These are phyloP conservation scores for Aphelenchoides besseyi DNA, from an alignment of 1,140 invertebrate species.

Conservation along the genomic window DNA sequence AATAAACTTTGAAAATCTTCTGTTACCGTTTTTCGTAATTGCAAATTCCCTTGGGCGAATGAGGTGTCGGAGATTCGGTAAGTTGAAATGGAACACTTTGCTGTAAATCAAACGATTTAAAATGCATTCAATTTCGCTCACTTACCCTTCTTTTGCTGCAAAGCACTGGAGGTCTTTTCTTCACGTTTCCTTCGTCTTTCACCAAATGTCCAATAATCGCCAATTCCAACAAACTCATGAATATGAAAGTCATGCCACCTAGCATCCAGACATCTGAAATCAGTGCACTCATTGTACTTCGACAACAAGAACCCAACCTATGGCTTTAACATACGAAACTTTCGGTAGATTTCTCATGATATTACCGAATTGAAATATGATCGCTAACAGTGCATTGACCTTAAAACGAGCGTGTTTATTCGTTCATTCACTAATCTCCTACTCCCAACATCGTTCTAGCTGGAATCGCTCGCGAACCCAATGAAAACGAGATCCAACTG, in stretches of 20 bases:
- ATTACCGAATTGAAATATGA: slow-evolving; percentile 62
- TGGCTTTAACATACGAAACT: slow-evolving; percentile 56
- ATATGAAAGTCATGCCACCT: slow-evolving; percentile 58
- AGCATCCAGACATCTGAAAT: slow-evolving; percentile 55
- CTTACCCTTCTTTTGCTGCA: slow-evolving; percentile 40
- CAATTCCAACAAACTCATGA: slow-evolving; percentile 49
- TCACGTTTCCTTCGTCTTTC: slow-evolving; percentile 44
- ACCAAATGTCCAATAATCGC: slow-evolving; percentile 56
- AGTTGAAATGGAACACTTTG: slow-evolving; percentile 17
- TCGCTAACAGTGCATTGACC: slow-evolving; percentile 46
- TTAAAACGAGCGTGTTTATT: no score
- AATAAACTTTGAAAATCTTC: background rate
- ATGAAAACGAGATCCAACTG: slow-evolving; percentile 60
- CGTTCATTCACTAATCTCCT: slow-evolving; percentile 30
- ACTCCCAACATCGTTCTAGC: slow-evolving; percentile 62
- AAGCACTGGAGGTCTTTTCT: slow-evolving; percentile 28
- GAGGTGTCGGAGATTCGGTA: slow-evolving; percentile 24
- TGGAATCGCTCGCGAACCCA: slow-evolving; percentile 60
- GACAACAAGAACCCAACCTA: slow-evolving; percentile 21
- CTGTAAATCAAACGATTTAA: slow-evolving; percentile 14
- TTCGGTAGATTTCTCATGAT: slow-evolving; percentile 59
- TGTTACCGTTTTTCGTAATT: slow-evolving; percentile 43
- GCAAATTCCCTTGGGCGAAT: slow-evolving; percentile 42
- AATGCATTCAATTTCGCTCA: slow-evolving; percentile 8
- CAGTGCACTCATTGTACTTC: background rate